A percentile compares a stretch with the other conserved stretches of the same genome.
phyloP scores from a whole-genome alignment of 2,797 vertebrate species.

The Sebastes wilsoni region DNA sequence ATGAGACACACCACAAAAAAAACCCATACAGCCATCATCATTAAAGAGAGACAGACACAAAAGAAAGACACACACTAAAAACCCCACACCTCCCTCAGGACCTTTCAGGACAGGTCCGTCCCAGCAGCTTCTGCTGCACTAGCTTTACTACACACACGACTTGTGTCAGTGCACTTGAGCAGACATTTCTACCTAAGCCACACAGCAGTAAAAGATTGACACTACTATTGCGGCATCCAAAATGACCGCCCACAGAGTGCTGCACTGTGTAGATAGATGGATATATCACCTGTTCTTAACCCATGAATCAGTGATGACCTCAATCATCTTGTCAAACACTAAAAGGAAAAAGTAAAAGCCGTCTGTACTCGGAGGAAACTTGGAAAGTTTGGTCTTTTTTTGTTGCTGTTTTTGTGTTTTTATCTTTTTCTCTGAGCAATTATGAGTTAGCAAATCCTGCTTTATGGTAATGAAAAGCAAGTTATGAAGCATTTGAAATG shows the following conservation, averaged over 20 bases:
- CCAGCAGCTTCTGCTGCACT: not conserved
- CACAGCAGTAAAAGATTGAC: conserved; percentile 3
- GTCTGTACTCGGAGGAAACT: not conserved
- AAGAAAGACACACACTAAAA: not conserved
- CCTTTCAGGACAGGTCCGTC: conserved; percentile 10
- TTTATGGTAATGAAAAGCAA: conserved; percentile 18
- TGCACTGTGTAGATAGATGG: not conserved
- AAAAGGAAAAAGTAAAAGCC: not conserved
- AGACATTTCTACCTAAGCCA: not conserved
- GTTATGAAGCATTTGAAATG: conserved; percentile 39
- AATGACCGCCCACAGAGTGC: not conserved
- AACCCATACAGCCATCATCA: not conserved
- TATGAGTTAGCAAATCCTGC: conserved; percentile 14
- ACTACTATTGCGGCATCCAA: not conserved
- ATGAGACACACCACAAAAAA: conserved; percentile 11
- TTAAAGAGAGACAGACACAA: conserved; percentile 28
- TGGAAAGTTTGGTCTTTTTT: not conserved
- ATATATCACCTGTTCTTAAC: not conserved
- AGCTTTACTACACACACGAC: conserved; percentile 1
- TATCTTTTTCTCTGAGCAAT: conserved; percentile 11
- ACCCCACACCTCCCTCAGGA: conserved; percentile 5
- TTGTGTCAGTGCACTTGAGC: not conserved
- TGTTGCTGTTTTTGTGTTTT: not conserved
- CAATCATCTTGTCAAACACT: not conserved
- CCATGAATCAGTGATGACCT: not conserved